Evolutionary conservation across 2,797 vertebrate species (phyloP).

Genomic region (Sitta carolinensis): DNA sequence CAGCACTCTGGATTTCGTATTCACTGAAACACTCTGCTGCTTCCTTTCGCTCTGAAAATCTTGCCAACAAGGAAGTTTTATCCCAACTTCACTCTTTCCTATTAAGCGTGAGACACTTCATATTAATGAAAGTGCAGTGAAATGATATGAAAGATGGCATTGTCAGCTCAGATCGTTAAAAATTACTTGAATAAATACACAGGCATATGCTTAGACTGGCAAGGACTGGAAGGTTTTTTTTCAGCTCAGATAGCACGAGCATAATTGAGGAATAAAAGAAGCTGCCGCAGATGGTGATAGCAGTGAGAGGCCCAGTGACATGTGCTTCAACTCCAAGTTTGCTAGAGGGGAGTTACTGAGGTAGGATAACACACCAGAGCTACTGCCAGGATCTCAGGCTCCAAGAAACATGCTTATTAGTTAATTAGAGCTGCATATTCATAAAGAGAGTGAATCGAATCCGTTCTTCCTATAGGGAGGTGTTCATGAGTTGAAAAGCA

Average conservation of each 20-base stretch:
- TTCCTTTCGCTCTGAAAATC: background rate
- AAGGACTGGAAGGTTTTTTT: background rate
- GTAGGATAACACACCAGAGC: background rate
- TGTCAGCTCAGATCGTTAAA: background rate
- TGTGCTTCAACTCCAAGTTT: background rate
- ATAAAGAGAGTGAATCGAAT: background rate
- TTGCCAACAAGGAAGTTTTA: background rate
- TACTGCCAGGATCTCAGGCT: background rate
- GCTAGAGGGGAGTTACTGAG: conserved; percentile 1
- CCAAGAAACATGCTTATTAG: background rate
- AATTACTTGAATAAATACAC: background rate
- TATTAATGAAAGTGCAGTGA: background rate
- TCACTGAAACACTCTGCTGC: background rate
- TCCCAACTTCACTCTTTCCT: background rate
- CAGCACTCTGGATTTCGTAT: background rate
- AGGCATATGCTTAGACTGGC: conserved; percentile 36
- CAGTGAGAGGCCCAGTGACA: conserved; percentile 15
- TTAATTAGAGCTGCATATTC: background rate
- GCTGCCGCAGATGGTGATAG: conserved; percentile 28
- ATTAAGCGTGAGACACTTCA: background rate
- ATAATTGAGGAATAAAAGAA: conserved; percentile 25
- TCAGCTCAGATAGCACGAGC: background rate
- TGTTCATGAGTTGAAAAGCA: fast-evolving
- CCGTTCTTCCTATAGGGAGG: background rate
- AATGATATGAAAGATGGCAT: background rate